Conservation (phyloP, 2,113 vertebrate species). For the Manacus vitellinus region DNA sequence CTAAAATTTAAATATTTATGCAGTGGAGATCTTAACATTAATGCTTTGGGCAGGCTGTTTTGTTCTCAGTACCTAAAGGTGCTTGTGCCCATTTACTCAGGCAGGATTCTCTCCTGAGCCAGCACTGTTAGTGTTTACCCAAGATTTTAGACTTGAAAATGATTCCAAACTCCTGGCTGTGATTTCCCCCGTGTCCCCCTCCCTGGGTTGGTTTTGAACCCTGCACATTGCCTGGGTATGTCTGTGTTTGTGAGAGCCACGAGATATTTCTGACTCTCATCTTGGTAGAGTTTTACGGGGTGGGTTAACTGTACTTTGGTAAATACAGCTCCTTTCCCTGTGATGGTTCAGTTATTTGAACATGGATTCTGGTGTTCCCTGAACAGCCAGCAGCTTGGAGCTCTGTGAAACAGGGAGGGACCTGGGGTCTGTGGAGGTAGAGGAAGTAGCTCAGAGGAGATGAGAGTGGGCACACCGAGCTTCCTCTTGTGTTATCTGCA, state of each 20-base stretch:
- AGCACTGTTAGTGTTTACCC: background rate
- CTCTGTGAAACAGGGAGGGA: background rate
- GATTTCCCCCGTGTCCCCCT: rapidly evolving
- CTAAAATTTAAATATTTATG: background rate
- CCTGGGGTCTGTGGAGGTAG: background rate
- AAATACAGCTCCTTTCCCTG: background rate
- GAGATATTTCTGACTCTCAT: background rate
- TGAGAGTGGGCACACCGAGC: background rate
- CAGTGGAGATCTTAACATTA: background rate
- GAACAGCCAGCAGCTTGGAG: background rate
- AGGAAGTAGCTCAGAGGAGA: background rate
- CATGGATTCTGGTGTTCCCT: background rate
- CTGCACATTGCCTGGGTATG: background rate
- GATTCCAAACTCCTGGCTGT: background rate
- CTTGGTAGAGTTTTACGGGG: background rate
- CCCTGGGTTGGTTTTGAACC: background rate
- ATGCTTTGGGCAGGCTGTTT: background rate
- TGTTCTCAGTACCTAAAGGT: background rate
- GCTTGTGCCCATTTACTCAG: background rate
- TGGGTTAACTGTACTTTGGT: background rate
- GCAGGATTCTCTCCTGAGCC: background rate
- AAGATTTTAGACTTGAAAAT: background rate
- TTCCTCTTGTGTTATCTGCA: background rate
- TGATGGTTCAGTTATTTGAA: background rate
- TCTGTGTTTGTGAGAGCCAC: background rate